Base-by-base conservation (phyloP, 2,113 vertebrate species). In the Natator depressus region DNA sequence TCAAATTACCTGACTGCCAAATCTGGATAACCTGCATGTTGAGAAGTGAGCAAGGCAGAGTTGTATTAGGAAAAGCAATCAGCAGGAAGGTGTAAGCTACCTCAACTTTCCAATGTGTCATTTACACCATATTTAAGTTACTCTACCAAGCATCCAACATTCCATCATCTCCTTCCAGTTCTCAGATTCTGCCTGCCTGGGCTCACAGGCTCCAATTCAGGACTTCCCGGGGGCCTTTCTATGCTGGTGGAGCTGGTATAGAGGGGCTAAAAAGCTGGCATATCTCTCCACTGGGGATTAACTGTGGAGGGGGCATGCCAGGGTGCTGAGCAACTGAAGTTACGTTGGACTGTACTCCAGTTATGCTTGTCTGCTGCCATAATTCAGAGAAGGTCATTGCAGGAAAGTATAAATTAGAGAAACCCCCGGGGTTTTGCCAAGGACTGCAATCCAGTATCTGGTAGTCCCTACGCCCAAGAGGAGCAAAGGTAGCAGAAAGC, bases 61-160 rank as follows among this genome's bases (percentile, higher is more conserved):
- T 42, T 89, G 13, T 20, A 83, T 25, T 42, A 85, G 51, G 46
- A 85, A 62, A 89, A 20, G n/a, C 53, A 27, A 54, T 57, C 8
- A 29, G 38, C 25, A 57, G 53, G n/a, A 57, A 82, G 14, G 6
- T 31, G 8, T 24, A 80, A 80, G 5, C 46, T 53, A 7, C 14
- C 20, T 49, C 62, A 51, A 54, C 82, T 83, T 85, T 49, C 55
- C 87, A 49, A 29, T 4, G 20, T 6, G 53, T 9, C 85, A 11
- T 16, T 84, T 72, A 53, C 42, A 25, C 35, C 31, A 9, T 6
- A 81, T 25, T 49, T 76, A 42, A 80, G 51, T 47, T 49, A 2
- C 29, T n/a, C 53, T 10, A 75, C 13, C n/a, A 75, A 55, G n/a
- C 0, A 1, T 6, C 72, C 38, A 35, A 19, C 38, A 46, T 11